Base-by-base conservation (phyloP, 2,797 vertebrate genomes). In the Halcyon badia region DNA sequence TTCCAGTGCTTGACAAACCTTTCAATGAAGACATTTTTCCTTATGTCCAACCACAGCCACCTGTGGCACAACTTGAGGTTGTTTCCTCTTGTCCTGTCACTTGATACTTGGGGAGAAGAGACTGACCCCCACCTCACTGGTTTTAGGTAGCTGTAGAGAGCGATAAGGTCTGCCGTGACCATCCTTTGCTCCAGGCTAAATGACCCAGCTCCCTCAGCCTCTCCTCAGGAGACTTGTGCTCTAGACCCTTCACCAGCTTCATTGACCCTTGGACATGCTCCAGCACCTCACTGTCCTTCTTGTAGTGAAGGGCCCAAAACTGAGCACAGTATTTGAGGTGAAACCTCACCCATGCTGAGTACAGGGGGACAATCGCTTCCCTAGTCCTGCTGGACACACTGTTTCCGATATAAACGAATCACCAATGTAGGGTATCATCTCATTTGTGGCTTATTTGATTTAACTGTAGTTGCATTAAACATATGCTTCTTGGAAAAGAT, bases 41-140 rank as follows among this genome's bases (percentile, higher is more conserved):
- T 58, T 6, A 35, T 54, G 39, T 12, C 25, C 13, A 6, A 11
- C 46, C 18, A 49, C 44, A 83, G 46, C 28, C 19, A 77, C 20
- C 13, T 15, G 26, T 73, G n/a, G 4, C 0, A 1, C 28, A 70
- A 57, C 11, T 5, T n/a, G 24, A 57, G 30, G 20, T 33, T 17
- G 3, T 62, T 73, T 56, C 9, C 22, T 65, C 17, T 37, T 5
- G 5, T 64, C 14, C 13, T 65, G 5, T 31, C 0, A 0, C 17
- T 7, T 33, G 13, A 64, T 73, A 25, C 24, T 4, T 75, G 57
- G 33, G 33, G 20, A 70, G 9, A 69, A 80, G 33, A 70, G 42
- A 58, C 11, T 0, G 0, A 24, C 5, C 0, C 24, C 28, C 11
- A 26, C 3, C 3, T 83, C 2, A 0, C 68, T 58, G 5, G 2